These are phyloP conservation scores for Sitta europaea DNA, from an alignment of 2,113 vertebrate species.

Conservation along the genomic window DNA sequence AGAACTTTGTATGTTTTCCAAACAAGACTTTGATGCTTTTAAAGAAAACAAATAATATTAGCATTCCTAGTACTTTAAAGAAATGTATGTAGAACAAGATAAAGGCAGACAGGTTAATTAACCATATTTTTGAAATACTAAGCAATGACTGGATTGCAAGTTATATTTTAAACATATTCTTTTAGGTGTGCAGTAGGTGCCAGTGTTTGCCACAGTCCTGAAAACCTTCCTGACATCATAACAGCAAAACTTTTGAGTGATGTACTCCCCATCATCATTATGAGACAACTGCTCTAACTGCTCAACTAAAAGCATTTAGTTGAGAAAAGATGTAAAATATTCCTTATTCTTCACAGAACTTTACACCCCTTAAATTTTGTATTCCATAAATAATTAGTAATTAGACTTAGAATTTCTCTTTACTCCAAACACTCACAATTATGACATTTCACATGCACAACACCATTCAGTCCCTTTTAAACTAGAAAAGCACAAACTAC, in stretches of 20 bases:
- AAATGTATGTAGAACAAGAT: background rate
- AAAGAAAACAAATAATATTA: background rate
- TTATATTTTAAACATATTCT: background rate
- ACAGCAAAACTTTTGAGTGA: background rate
- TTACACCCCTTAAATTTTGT: background rate
- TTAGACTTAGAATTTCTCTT: background rate
- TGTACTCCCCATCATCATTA: background rate
- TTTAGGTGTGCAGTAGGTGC: background rate
- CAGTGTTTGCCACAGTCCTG: background rate
- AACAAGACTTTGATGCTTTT: background rate
- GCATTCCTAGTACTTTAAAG: background rate
- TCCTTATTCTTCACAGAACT: background rate
- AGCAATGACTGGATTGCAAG: background rate
- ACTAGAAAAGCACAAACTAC: constrained; percentile 34
- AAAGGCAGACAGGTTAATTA: background rate
- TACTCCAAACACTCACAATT: constrained; percentile 29
- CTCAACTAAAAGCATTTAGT: background rate
- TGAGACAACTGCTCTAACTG: background rate
- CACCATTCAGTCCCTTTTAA: background rate
- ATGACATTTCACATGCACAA: constrained; percentile 42
- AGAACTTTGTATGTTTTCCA: background rate
- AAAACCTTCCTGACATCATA: background rate
- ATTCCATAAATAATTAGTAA: background rate
- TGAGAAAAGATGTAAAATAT: background rate
- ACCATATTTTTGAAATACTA: background rate